Evolutionary conservation across 2,888 invertebrate species (phyloP).

Genomic region (Nemurella pictetii): DNA sequence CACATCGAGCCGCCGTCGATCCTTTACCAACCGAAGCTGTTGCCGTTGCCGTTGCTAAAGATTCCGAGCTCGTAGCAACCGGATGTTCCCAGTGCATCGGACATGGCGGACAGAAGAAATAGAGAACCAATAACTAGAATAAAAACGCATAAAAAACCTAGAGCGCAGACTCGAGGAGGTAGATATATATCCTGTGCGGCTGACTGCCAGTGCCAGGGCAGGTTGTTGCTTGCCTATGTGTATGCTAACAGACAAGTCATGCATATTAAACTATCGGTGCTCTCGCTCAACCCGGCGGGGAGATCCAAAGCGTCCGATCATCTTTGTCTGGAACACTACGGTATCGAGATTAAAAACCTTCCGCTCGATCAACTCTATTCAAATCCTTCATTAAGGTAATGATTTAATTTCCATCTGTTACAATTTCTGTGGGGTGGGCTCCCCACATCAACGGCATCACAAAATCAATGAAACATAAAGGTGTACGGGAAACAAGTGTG

Average conservation of each 20-base stretch:
- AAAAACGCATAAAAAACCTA: slow-evolving; percentile 5
- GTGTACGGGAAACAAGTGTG: neutral
- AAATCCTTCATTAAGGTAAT: slow-evolving; percentile 24
- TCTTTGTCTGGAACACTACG: neutral
- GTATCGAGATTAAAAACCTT: slow-evolving; percentile 7
- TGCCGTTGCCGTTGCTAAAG: neutral
- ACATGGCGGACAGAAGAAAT: slow-evolving; percentile 18
- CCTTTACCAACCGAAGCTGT: neutral
- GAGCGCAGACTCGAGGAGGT: neutral
- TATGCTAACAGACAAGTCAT: slow-evolving; percentile 25
- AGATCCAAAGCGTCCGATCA: neutral
- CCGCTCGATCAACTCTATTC: slow-evolving; percentile 19
- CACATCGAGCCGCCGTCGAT: neutral
- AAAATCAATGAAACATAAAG: neutral
- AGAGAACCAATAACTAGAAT: slow-evolving; percentile 27
- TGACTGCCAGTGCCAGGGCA: neutral
- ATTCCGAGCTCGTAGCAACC: neutral
- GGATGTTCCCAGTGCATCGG: slow-evolving; percentile 23
- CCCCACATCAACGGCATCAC: neutral
- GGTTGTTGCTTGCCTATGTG: slow-evolving; percentile 8
- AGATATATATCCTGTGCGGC: too few relatives aligned
- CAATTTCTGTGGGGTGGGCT: neutral
- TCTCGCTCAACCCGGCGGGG: neutral
- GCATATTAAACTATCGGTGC: slow-evolving; percentile 11
- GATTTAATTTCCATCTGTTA: neutral